Conservation (phyloP, 2,888 invertebrate genomes). For the Drosophila atroscutellata region DNA sequence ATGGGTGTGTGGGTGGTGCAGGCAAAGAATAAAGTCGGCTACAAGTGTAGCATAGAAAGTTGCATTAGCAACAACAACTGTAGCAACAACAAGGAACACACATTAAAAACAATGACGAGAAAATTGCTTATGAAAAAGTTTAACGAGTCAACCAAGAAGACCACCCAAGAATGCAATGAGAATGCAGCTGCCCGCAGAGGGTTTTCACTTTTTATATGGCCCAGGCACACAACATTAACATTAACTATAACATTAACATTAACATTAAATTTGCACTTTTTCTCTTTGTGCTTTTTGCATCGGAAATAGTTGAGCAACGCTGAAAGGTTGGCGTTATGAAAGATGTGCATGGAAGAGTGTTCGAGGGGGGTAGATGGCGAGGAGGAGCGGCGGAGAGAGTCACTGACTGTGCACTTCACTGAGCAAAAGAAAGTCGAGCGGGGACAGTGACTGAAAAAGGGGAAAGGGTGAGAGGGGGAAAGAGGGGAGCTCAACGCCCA, state of each 20-base stretch:
- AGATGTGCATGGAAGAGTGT: slow-evolving; percentile 30
- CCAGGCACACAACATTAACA: slow-evolving; percentile 27
- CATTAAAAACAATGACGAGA: slow-evolving; percentile 76
- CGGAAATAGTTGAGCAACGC: slow-evolving; percentile 24
- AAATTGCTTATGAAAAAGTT: slow-evolving; percentile 66
- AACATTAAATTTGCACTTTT: slow-evolving; percentile 53
- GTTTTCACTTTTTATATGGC: slow-evolving; percentile 52
- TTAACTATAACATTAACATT: slow-evolving; percentile 4
- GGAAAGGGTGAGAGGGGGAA: background rate
- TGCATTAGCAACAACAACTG: slow-evolving; percentile 55
- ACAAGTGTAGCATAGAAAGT: slow-evolving; percentile 66
- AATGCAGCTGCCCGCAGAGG: slow-evolving; percentile 17
- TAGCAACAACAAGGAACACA: slow-evolving; percentile 10
- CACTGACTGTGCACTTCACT: slow-evolving; percentile 32
- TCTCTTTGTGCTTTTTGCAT: slow-evolving; percentile 16
- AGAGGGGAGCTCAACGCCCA: slow-evolving; percentile 47
- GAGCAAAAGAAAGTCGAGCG: slow-evolving; percentile 58
- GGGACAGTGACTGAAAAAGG: background rate
- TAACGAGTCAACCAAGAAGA: background rate
- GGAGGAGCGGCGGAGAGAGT: slow-evolving; percentile 8
- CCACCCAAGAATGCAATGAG: slow-evolving; percentile 6
- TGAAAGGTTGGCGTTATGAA: slow-evolving; percentile 40
- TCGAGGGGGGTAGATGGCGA: background rate
- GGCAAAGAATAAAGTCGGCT: slow-evolving; percentile 52
- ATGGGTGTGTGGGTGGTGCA: slow-evolving; percentile 18